Evolutionary conservation across 2,797 vertebrate genomes (phyloP).

Genomic region (Discoglossus pictus): DNA sequence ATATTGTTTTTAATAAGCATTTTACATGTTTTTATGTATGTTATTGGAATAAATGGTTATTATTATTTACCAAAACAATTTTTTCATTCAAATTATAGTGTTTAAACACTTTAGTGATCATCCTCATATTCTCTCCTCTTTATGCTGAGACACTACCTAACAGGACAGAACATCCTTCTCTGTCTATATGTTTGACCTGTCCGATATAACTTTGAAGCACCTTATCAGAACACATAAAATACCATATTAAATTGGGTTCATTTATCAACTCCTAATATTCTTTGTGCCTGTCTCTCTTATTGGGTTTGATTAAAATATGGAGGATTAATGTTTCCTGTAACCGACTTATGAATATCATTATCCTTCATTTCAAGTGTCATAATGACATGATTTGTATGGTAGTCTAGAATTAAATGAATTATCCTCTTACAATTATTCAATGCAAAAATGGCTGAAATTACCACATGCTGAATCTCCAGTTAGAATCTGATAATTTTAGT

Average conservation of each 20-base stretch:
- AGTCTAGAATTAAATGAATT: slow-evolving; percentile 2
- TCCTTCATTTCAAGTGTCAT: slow-evolving; percentile 34
- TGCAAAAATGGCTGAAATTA: neutral
- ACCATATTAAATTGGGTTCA: slow-evolving; percentile 19
- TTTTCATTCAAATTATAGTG: too few relatives aligned
- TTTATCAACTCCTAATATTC: slow-evolving; percentile 44
- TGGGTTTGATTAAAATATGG: slow-evolving; percentile 45
- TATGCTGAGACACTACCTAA: too few relatives aligned
- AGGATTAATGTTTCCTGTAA: slow-evolving; percentile 42
- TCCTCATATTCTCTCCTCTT: too few relatives aligned
- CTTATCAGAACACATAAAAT: slow-evolving; percentile 18
- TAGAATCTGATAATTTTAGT: too few relatives aligned
- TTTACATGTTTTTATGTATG: too few relatives aligned
- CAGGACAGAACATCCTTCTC: too few relatives aligned
- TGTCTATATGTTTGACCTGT: slow-evolving; percentile 29
- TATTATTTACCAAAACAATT: too few relatives aligned
- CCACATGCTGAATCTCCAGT: neutral
- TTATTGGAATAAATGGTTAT: too few relatives aligned
- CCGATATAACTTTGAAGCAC: slow-evolving; percentile 23
- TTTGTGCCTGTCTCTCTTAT: slow-evolving; percentile 31
- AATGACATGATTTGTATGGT: slow-evolving; percentile 32
- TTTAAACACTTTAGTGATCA: too few relatives aligned
- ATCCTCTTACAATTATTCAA: neutral
- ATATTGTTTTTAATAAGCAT: too few relatives aligned
- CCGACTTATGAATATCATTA: slow-evolving; percentile 46